Evolutionary conservation across 2,888 invertebrate genomes (phyloP), one percentile per base, ranked within the genome.

Genomic region (Bombylius major): DNA sequence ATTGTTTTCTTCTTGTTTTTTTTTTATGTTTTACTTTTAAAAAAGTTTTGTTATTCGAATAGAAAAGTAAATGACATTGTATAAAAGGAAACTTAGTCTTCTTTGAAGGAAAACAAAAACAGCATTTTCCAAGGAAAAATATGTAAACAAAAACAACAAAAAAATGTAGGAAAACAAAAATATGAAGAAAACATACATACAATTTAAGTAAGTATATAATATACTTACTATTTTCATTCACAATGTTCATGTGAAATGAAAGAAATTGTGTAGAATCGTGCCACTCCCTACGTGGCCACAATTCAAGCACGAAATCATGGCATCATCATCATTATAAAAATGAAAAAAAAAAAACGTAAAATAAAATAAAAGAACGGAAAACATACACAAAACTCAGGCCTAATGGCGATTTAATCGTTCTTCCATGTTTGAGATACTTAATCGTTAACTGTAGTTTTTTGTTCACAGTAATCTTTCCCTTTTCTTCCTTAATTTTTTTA

Each of bases 321-420:
- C 60, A 60, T 60, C 60, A 60, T 60, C 60, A 60, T 60, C 56
- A 60, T 58, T 56, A 58, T 54, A 60, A 58, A 50, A 51, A 52
- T 50, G 36, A 42, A n/a, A n/a, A 53, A 56, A 55, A 56, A 58
- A 45, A 53, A 47, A 47, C 49, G n/a, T 23, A 50, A 34, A 54
- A 45, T 12, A 48, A 48, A 54, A 54, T 14, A 50, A 55, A 55
- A 55, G 47, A 55, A 50, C 47, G 45, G n/a, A 50, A 42, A 51
- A 47, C 44, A 54, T 59, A 59, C 64, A 59, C 64, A 66, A 71
- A 72, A 71, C 71, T 70, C 70, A 70, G 70, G 71, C 71, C 71
- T 72, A 72, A 72, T 72, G 72, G 69, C 72, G 70, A 72, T 72
- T 72, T 72, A 72, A 72, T 63, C 62, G 62, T 59, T 58, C 61